Percentiles rank a stretch among this genome's conserved stretches.
phyloP scores from a whole-genome alignment of 2,113 vertebrate genomes.

The Aegypius monachus region DNA sequence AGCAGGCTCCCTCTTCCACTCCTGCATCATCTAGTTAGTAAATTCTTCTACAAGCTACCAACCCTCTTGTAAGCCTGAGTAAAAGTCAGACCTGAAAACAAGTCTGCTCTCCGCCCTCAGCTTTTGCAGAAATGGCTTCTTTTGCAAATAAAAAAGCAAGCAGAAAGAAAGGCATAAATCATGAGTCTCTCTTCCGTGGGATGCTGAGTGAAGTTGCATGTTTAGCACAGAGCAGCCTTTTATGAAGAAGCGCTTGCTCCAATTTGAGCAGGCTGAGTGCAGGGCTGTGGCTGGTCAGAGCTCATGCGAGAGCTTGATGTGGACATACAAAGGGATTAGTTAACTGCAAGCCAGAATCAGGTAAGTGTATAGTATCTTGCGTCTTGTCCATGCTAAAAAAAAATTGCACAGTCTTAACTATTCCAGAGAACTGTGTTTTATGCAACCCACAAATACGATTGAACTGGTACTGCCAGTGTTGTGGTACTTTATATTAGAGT shows the following conservation, averaged over 20 bases:
- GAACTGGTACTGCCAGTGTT: background rate
- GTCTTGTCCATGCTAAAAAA: background rate
- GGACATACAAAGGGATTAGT: background rate
- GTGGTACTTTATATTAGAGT: background rate
- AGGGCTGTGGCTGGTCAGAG: background rate
- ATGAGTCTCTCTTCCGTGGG: background rate
- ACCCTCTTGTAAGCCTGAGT: background rate
- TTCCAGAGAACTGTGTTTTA: background rate
- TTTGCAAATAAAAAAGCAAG: background rate
- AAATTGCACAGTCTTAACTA: background rate
- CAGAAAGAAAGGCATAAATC: background rate
- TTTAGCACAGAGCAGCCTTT: background rate
- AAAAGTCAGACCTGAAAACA: background rate
- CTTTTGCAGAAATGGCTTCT: background rate
- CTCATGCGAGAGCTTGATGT: accelerated
- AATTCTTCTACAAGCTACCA: background rate
- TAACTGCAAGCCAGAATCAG: background rate
- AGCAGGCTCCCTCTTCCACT: background rate
- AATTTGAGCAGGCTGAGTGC: background rate
- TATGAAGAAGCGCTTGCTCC: background rate
- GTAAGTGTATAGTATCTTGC: background rate
- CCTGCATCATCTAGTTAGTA: background rate
- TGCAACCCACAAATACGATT: background rate
- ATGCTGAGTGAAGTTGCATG: background rate
- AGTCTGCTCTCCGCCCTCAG: background rate